Evolutionary conservation across 2,797 vertebrate species (phyloP).

Genomic region (Ambastaia sidthimunki): DNA sequence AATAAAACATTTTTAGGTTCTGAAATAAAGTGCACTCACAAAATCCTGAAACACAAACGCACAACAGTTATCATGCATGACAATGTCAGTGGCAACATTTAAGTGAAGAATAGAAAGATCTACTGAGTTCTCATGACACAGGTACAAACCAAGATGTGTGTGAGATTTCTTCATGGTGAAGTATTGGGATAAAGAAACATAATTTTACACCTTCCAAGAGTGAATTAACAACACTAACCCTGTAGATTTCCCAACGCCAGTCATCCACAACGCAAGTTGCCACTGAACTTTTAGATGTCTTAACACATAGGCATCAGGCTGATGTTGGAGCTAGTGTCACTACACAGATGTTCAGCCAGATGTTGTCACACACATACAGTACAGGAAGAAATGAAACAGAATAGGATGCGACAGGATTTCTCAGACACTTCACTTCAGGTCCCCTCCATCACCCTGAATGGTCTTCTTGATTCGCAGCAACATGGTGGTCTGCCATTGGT

Average conservation of each 20-base stretch:
- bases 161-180: constrained; percentile 21
- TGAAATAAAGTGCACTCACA: constrained; percentile 33
- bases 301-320: constrained; percentile 47
- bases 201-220: constrained; percentile 30
- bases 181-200: constrained; percentile 52
- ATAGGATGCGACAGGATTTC: constrained; percentile 60
- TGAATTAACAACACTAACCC: constrained; percentile 49
- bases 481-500: constrained; percentile 99
- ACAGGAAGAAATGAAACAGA: constrained; percentile 33
- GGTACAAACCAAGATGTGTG: constrained; percentile 29
- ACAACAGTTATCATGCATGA: constrained; percentile 58
- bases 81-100: constrained; percentile 43
- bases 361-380: constrained; percentile 36
- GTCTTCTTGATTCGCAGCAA: constrained; percentile 98
- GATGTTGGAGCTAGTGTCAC: constrained; percentile 44
- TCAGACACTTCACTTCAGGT: constrained; percentile 82
- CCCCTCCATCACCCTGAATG: constrained; percentile 91
- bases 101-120: constrained; percentile 50
- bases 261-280: constrained; percentile 20
- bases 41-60: constrained; percentile 24
- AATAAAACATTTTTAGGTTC: neutral
- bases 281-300: constrained; percentile 10
- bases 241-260: constrained; percentile 40
- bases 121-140: constrained; percentile 49
- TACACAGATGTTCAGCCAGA: constrained; percentile 54